phyloP scores from a whole-genome alignment of 2,888 invertebrate genomes.

The Dilophus febrilis region DNA sequence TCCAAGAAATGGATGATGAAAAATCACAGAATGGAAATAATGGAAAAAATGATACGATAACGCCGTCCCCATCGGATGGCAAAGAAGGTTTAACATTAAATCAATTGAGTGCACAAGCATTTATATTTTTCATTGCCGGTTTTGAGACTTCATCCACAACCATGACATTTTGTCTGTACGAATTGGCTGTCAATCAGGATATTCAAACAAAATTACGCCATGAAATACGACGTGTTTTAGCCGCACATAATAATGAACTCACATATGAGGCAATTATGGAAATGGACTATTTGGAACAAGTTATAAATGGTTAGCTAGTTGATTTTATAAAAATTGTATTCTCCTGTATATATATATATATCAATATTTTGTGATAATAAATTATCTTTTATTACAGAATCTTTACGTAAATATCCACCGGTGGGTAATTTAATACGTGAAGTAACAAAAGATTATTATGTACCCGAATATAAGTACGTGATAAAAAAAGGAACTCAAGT shows the following conservation, averaged over 20 bases:
- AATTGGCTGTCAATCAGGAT: conserved; percentile 18
- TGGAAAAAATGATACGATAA: too few species aligned
- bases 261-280: conserved; percentile 20
- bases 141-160: conserved; percentile 42
- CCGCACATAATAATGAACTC: conserved; percentile 15
- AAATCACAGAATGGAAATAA: too few species aligned
- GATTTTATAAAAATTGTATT: too few species aligned
- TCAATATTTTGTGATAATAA: too few species aligned
- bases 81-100: conserved; percentile 19
- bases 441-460: conserved; percentile 29
- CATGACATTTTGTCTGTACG: conserved; percentile 29
- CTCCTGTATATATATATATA: too few species aligned
- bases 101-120: conserved; percentile 32
- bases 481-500: conserved; percentile 34
- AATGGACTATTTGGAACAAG: too few species aligned
- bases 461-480: conserved; percentile 29
- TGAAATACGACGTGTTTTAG: conserved; percentile 16
- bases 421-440: conserved; percentile 30
- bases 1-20: too few species aligned
- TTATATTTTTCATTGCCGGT: conserved; percentile 41
- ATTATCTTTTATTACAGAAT: too few species aligned
- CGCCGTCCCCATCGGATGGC: too few species aligned
- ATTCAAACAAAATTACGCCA: conserved; percentile 16
- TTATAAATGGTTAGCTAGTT: too few species aligned
- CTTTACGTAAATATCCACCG: conserved; percentile 37